Conservation (phyloP, 2,113 vertebrate species). For the Rhinoderma darwinii region DNA sequence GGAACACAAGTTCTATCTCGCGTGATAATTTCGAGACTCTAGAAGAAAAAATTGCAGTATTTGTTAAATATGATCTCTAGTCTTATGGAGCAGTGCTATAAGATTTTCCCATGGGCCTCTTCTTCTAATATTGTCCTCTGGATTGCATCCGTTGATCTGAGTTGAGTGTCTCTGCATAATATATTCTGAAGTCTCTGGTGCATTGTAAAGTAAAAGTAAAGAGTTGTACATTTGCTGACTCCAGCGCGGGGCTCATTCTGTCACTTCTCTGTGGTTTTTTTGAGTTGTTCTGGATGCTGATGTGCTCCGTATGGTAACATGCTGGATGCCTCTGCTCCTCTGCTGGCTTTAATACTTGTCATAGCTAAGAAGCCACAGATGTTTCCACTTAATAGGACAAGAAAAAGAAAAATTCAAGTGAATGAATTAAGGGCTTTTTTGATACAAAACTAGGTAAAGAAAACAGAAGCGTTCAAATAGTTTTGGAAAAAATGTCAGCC, state of each 20-base stretch:
- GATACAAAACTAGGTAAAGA: constrained; percentile 56
- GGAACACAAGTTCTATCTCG: neutral
- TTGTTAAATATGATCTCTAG: constrained; percentile 6
- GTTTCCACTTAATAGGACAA: constrained; percentile 57
- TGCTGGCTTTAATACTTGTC: constrained; percentile 48
- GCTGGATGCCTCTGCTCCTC: constrained; percentile 35
- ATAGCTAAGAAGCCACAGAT: constrained; percentile 56
- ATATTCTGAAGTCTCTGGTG: constrained; percentile 37
- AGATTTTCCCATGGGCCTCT: neutral
- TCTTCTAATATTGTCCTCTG: constrained; percentile 20
- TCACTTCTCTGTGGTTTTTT: constrained; percentile 20
- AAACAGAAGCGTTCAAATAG: constrained; percentile 57
- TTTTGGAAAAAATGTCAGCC: constrained; percentile 39
- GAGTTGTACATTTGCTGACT: constrained; percentile 43
- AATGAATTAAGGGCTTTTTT: constrained; percentile 58
- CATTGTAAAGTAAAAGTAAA: constrained; percentile 49
- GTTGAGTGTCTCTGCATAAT: constrained; percentile 8
- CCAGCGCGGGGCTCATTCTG: neutral
- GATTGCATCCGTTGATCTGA: constrained; percentile 28
- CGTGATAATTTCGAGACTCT: neutral
- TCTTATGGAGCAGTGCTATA: neutral
- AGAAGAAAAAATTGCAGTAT: neutral
- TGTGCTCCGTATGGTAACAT: constrained; percentile 47
- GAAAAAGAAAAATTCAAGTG: constrained; percentile 53
- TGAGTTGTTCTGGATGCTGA: constrained; percentile 43